Percentiles rank a stretch among this genome's conserved stretches.
These are phyloP conservation scores for Rhagium mordax DNA, from an alignment of 2,888 invertebrate genomes.

Conservation along the genomic window DNA sequence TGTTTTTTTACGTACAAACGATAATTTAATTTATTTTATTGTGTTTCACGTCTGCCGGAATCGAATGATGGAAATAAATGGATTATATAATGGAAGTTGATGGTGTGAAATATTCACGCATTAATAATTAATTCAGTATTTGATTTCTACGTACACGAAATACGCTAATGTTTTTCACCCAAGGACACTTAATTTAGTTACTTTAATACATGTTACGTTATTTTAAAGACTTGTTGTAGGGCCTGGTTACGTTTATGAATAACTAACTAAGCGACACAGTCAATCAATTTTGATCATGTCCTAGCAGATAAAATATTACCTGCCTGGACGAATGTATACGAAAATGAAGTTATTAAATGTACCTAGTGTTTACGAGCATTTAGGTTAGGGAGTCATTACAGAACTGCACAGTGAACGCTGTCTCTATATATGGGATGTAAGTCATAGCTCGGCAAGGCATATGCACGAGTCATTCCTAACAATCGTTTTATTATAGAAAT, in stretches of 20 bases:
- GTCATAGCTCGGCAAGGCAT: background rate
- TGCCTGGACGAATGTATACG: no score
- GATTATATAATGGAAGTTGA: background rate
- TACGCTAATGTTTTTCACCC: background rate
- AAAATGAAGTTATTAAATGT: no score
- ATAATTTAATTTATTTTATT: slow-evolving; percentile 4
- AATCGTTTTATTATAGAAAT: background rate
- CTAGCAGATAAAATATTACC: no score
- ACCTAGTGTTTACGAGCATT: no score
- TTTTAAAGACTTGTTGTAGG: no score
- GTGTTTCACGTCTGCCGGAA: background rate
- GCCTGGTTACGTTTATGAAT: no score
- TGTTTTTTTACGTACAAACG: background rate
- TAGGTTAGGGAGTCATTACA: background rate
- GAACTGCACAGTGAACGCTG: no score
- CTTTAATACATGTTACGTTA: no score
- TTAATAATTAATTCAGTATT: slow-evolving; percentile 17
- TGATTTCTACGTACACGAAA: slow-evolving; percentile 20
- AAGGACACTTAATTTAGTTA: background rate
- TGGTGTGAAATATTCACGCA: slow-evolving; percentile 19
- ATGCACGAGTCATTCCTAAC: background rate
- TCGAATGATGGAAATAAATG: background rate
- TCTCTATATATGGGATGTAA: background rate
- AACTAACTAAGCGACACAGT: no score
- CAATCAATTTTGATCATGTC: no score